Conservation (phyloP, 1,140 invertebrate genomes). For the Sitophilus oryzae region DNA sequence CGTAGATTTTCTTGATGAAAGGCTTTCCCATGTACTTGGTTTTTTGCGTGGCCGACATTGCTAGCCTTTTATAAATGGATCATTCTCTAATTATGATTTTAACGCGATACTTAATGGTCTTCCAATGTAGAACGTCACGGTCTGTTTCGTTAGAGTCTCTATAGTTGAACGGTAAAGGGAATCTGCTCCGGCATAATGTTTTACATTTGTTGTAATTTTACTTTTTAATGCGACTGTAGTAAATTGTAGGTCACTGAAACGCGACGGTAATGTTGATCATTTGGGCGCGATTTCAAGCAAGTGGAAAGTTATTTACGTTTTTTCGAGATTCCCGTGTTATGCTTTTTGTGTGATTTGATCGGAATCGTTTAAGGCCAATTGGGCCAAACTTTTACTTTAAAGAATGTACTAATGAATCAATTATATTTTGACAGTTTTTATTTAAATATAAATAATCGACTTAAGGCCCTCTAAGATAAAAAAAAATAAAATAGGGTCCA, state of each 20-base stretch:
- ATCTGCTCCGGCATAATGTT: slow-evolving; percentile 1
- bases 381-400: slow-evolving; percentile 17
- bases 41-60: slow-evolving; percentile 23
- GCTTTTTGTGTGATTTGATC: slow-evolving; percentile 1
- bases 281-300: slow-evolving; percentile 12
- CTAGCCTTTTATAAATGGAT: background rate
- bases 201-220: slow-evolving; percentile 15
- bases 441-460: slow-evolving; percentile 3
- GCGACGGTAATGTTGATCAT: slow-evolving; percentile 16
- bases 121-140: slow-evolving; percentile 18
- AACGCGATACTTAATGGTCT: slow-evolving; percentile 4
- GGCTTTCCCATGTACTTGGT: slow-evolving; percentile 26
- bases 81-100: slow-evolving; percentile 17
- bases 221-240: slow-evolving; percentile 14
- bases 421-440: no score
- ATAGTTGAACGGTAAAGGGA: slow-evolving; percentile 6
- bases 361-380: slow-evolving; percentile 6
- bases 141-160: slow-evolving; percentile 19
- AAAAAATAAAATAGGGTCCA: slow-evolving; percentile 2
- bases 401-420: no score
- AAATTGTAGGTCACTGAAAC: slow-evolving; percentile 24
- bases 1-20: slow-evolving; percentile 31
- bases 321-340: background rate
- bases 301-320: slow-evolving; percentile 17
- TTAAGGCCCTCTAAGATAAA: no score